phyloP scores from a whole-genome alignment of 1,140 invertebrate species.

The Neotoxoptera formosana region DNA sequence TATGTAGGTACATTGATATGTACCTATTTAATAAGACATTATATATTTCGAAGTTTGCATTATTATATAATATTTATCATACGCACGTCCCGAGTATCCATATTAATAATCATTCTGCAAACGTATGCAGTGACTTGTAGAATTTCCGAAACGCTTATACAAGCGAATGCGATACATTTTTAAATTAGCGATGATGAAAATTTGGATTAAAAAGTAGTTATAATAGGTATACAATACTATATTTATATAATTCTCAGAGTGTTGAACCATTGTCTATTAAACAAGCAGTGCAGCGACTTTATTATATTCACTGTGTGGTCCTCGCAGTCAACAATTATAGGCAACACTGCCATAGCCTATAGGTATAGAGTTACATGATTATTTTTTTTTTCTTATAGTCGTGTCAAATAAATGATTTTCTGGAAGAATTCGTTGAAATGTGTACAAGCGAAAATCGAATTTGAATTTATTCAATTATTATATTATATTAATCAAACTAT shows the following conservation, averaged over 20 bases:
- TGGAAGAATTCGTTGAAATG: neutral
- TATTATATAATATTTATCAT: neutral
- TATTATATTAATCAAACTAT: neutral
- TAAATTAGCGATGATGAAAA: neutral
- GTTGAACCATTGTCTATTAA: neutral
- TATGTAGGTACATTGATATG: neutral
- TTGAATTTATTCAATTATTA: neutral
- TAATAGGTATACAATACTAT: neutral
- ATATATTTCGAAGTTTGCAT: neutral
- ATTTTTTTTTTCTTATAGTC: neutral
- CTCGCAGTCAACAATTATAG: neutral
- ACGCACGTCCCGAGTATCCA: neutral
- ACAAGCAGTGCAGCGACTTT: neutral
- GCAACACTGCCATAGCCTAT: neutral
- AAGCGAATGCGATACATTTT: neutral
- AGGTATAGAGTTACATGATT: neutral
- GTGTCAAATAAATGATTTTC: neutral
- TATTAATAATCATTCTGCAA: neutral
- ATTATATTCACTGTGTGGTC: neutral
- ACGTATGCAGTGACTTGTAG: neutral
- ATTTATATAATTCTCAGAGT: neutral
- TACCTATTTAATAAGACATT: constrained; percentile 18
- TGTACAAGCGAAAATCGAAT: neutral
- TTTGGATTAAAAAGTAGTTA: neutral
- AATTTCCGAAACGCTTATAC: neutral